Evolutionary conservation across 2,888 invertebrate genomes (phyloP), one percentile per base, ranked within the genome.

Genomic region (Parnassius orleans): DNA sequence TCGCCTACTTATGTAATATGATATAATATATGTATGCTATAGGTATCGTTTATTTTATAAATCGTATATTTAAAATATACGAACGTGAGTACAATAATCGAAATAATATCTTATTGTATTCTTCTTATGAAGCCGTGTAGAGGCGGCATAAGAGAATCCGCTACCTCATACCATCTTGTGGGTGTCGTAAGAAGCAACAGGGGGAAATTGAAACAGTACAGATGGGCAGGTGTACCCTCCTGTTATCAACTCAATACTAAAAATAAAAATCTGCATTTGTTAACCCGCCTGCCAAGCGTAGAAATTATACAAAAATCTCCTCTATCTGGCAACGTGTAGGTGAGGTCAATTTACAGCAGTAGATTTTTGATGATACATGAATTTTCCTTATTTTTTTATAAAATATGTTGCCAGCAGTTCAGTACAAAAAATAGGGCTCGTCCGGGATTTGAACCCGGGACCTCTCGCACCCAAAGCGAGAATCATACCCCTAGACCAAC

Each of bases 401-500:
- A 3, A 33, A 33, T 33, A 33, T 7, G 33, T 33, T 33, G 5
- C 5, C 33, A 5, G 33, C 5, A 33, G 7, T 1, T 33, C 5
- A 33, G 7, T 33, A 7, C 33, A 33, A 65, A 75, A 80, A 77
- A 66, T 47, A 69, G 92, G 92, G 92, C 92, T 92, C 92, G 91
- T 90, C 92, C 92, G 92, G 92, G 92, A 92, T 91, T 92, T 92
- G 91, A 92, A 92, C 92, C 92, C 92, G 92, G 91, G 91, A 92
- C 92, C 92, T 91, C 91, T 92, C 92, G 90, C 92, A 92, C 91
- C 92, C 91, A 85, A 92, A 92, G 91, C 91, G 92, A 91, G 87
- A 92, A 92, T 91, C 91, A 92, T 92, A 92, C 92, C 92, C 90
- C 91, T 92, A 92, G 92, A 92, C 92, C 92, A 92, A 92, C 90